phyloP scores from a whole-genome alignment of 1,140 invertebrate genomes.

The Eciton burchellii region DNA sequence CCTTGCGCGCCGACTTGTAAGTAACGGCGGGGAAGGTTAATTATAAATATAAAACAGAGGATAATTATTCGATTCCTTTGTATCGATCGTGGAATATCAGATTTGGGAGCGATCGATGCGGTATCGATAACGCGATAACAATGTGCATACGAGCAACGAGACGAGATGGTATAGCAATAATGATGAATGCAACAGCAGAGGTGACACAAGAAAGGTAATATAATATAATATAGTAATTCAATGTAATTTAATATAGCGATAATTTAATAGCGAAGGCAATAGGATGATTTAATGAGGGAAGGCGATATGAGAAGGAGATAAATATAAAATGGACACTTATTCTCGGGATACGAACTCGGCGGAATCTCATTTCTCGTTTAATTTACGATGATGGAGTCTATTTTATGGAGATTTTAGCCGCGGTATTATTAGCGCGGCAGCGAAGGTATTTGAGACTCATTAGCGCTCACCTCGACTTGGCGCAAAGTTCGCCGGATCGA shows the following conservation, averaged over 20 bases:
- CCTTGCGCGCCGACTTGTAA: conserved; percentile 16
- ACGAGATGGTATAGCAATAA: too few species aligned
- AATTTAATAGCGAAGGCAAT: too few species aligned
- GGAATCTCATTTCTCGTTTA: not conserved
- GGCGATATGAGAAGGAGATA: not conserved
- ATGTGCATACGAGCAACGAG: too few species aligned
- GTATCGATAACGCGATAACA: too few species aligned
- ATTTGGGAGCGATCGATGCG: not conserved
- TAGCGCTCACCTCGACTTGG: not conserved
- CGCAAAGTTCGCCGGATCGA: conserved; percentile 5
- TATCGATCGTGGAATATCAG: not conserved
- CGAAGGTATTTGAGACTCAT: not conserved
- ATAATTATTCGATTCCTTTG: conserved; percentile 1
- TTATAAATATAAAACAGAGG: too few species aligned
- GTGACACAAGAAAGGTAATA: not conserved
- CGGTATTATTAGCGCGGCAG: not conserved
- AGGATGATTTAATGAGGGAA: too few species aligned
- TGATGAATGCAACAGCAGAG: too few species aligned
- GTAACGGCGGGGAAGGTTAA: conserved; percentile 6
- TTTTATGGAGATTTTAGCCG: not conserved
- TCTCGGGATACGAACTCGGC: too few species aligned
- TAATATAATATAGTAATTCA: too few species aligned
- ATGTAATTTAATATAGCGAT: too few species aligned
- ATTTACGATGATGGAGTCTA: not conserved
- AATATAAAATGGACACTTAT: not conserved